These are phyloP conservation scores for Enteromius trimaculatus DNA, from an alignment of 2,797 vertebrate species.

Conservation along the genomic window DNA sequence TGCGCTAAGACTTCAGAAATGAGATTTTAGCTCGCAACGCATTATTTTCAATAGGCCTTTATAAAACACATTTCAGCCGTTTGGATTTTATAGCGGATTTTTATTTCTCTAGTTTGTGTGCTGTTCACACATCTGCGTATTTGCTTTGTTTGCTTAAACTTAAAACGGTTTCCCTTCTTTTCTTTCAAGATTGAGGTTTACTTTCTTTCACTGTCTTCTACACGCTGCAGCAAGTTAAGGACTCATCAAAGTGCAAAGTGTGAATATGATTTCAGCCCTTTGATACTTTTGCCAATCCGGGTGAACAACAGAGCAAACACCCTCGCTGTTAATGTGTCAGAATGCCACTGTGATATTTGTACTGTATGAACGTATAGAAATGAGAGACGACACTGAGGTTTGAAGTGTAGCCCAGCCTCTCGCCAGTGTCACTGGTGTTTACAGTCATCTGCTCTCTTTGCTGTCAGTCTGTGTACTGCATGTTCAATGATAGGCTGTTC, in stretches of 20 bases:
- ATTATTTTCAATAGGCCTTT: constrained; percentile 23
- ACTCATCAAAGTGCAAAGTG: constrained; percentile 29
- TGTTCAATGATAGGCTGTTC: constrained; percentile 68
- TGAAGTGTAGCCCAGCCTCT: not conserved
- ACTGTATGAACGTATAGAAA: not conserved
- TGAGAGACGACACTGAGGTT: not conserved
- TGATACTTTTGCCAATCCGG: constrained; percentile 14
- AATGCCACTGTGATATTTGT: not conserved
- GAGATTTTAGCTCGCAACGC: constrained; percentile 2
- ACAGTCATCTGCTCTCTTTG: not conserved
- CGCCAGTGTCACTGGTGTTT: not conserved
- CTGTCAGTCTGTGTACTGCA: constrained; percentile 12
- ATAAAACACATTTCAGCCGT: not conserved
- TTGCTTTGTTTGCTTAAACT: constrained; percentile 41
- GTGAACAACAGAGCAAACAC: not conserved
- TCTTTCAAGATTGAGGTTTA: constrained; percentile 10
- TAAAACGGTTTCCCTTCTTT: constrained; percentile 22
- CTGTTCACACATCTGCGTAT: constrained; percentile 9
- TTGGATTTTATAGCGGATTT: constrained; percentile 4
- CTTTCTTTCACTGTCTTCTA: constrained; percentile 28
- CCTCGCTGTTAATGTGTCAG: not conserved
- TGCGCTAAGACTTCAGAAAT: constrained; percentile 21
- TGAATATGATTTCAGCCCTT: constrained; percentile 28
- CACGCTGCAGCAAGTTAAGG: constrained; percentile 41
- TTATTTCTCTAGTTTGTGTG: not conserved